Evolutionary conservation across 2,888 invertebrate species (phyloP).

Genomic region (Aricia artaxerxes): DNA sequence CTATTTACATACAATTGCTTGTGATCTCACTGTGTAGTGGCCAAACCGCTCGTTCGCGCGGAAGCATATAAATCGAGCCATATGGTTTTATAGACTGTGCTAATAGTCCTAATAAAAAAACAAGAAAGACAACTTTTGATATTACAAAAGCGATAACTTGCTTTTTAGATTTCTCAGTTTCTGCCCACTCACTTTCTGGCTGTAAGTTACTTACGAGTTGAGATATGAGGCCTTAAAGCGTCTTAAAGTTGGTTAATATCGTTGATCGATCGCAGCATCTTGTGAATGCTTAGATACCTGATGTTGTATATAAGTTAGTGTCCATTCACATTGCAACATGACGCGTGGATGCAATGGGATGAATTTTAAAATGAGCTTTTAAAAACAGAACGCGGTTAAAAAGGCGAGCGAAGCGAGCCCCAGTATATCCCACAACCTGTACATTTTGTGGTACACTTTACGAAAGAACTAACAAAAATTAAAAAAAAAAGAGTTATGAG

Average conservation of each 20-base stretch:
- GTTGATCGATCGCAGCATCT: not conserved
- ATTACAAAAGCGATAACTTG: not conserved
- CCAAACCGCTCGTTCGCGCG: too few relatives aligned
- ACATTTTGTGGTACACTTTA: too few relatives aligned
- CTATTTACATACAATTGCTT: too few relatives aligned
- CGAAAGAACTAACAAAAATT: too few relatives aligned
- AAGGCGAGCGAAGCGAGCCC: too few relatives aligned
- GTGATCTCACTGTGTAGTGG: too few relatives aligned
- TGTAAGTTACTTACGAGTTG: not conserved
- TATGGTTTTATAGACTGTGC: too few relatives aligned
- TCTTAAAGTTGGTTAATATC: not conserved
- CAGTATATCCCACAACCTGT: too few relatives aligned
- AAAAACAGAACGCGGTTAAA: not conserved
- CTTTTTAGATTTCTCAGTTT: not conserved
- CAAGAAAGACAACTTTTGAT: too few relatives aligned
- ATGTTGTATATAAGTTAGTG: not conserved
- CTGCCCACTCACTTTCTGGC: not conserved
- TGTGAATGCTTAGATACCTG: constrained; percentile 4
- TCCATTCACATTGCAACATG: not conserved
- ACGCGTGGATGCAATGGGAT: not conserved
- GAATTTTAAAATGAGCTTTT: not conserved
- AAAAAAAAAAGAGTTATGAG: too few relatives aligned
- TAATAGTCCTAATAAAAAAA: too few relatives aligned
- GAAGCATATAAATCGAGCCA: too few relatives aligned
- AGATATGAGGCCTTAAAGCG: not conserved